Conservation (phyloP, 2,888 invertebrate genomes). For the Caenorhabditis macrosperma region DNA sequence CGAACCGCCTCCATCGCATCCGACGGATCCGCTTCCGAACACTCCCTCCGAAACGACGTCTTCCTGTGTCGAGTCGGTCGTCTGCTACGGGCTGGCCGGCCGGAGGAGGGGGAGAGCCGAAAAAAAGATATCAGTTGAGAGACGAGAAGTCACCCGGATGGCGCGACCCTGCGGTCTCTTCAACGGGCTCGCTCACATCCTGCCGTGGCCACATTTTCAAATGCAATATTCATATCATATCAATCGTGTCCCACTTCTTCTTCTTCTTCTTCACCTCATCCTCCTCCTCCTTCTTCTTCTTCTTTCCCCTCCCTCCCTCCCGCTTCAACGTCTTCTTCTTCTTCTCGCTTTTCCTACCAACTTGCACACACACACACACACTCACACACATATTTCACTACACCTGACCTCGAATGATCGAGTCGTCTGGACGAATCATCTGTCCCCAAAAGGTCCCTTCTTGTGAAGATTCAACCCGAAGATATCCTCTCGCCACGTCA, state of each 20-base stretch:
- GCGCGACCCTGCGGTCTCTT: constrained; percentile 29
- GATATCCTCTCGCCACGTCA: constrained; percentile 15
- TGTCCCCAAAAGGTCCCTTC: not conserved
- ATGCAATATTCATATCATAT: constrained; percentile 58
- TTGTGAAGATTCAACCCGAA: not conserved
- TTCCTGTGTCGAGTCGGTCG: not conserved
- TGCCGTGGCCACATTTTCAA: constrained; percentile 54
- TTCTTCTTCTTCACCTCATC: constrained; percentile 22
- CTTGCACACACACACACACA: constrained; percentile 39
- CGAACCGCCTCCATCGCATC: too few species aligned
- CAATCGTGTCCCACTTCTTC: constrained; percentile 46
- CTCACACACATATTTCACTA: constrained; percentile 41
- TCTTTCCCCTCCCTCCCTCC: too few species aligned
- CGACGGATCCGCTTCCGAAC: not conserved
- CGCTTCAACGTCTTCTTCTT: not conserved
- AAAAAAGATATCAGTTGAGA: constrained; percentile 52
- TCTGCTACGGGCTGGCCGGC: not conserved
- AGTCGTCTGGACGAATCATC: constrained; percentile 19
- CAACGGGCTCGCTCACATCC: constrained; percentile 44
- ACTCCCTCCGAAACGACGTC: not conserved
- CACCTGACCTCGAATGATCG: constrained; percentile 22
- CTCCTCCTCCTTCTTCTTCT: constrained; percentile 23
- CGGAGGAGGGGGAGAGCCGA: not conserved
- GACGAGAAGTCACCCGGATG: constrained; percentile 52
- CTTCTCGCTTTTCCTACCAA: constrained; percentile 16